These are phyloP conservation scores for Belgica antarctica DNA, from an alignment of 2,888 invertebrate species.

Conservation along the genomic window DNA sequence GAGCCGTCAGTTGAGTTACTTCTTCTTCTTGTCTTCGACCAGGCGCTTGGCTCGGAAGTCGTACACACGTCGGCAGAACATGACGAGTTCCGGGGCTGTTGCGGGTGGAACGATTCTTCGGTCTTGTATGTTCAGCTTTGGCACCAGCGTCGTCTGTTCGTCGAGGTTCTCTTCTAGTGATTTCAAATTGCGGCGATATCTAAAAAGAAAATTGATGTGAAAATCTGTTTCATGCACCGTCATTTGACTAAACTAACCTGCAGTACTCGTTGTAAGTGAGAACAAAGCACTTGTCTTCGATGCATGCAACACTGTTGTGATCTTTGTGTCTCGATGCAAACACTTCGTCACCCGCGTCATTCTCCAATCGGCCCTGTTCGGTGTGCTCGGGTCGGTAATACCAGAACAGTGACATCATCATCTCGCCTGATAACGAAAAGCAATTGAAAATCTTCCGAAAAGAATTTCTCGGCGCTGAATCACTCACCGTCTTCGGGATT, in stretches of 20 bases:
- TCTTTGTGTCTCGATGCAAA: slow-evolving; percentile 95
- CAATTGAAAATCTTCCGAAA: neutral
- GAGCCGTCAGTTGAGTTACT: slow-evolving; percentile 1
- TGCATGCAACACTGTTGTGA: slow-evolving; percentile 93
- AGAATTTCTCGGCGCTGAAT: neutral
- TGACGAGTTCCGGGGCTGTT: slow-evolving; percentile 78
- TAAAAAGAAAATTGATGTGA: slow-evolving; percentile 53
- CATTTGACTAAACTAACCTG: slow-evolving; percentile 62
- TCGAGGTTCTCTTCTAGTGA: slow-evolving; percentile 74
- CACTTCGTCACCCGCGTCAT: slow-evolving; percentile 85
- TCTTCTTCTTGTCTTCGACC: slow-evolving; percentile 48
- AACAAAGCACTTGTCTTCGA: slow-evolving; percentile 96
- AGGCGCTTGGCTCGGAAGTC: slow-evolving; percentile 81
- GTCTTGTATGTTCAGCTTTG: slow-evolving; percentile 58
- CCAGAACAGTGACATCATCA: slow-evolving; percentile 97
- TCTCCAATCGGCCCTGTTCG: slow-evolving; percentile 77
- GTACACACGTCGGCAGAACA: slow-evolving; percentile 92
- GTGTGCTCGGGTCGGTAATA: slow-evolving; percentile 98
- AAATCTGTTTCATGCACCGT: slow-evolving; percentile 1
- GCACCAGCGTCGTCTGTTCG: slow-evolving; percentile 70
- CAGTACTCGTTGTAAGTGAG: slow-evolving; percentile 95
- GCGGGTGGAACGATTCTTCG: slow-evolving; percentile 59
- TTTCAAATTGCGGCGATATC: slow-evolving; percentile 80
- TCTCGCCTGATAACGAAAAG: slow-evolving; percentile 77
- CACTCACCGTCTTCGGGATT: slow-evolving; percentile 83